Percentiles rank a stretch among this genome's conserved stretches.
Evolutionary conservation across 2,113 vertebrate genomes (phyloP).

Genomic region (Monarcha castaneiventris): DNA sequence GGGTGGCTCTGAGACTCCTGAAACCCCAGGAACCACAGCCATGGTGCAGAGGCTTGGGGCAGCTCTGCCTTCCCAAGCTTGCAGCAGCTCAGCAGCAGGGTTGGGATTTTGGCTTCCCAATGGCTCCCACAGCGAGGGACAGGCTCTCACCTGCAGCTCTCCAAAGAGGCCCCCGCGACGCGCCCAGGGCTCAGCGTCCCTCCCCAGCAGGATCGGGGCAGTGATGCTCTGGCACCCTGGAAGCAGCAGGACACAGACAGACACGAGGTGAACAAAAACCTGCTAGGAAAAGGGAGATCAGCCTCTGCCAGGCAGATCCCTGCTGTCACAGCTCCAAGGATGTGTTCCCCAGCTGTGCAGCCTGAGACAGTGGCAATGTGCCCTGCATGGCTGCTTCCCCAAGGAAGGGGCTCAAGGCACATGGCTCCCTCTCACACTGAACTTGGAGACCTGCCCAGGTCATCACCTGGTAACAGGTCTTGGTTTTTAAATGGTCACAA

Average conservation of each 20-base stretch:
- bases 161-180: slow-evolving; percentile 82
- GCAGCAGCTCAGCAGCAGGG: neutral
- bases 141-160: slow-evolving; percentile 80
- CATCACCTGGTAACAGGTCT: neutral
- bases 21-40: neutral
- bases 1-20: neutral
- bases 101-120: neutral
- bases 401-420: neutral
- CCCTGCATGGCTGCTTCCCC: neutral
- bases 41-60: rapidly evolving
- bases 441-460: neutral
- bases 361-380: neutral
- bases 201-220: slow-evolving; percentile 62
- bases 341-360: neutral
- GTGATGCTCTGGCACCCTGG: slow-evolving; percentile 81
- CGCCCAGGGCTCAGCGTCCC: slow-evolving; percentile 80
- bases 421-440: rapidly evolving
- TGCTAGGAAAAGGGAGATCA: neutral
- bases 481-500: neutral
- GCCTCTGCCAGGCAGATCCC: neutral
- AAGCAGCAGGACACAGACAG: neutral
- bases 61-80: neutral
- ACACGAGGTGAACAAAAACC: neutral
- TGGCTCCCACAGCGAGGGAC: rapidly evolving
- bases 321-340: neutral